Percentiles rank a stretch among this genome's conserved stretches.
Conservation (phyloP, 92 coral and sea anemone species). For the Anthopleura xanthogrammica region DNA sequence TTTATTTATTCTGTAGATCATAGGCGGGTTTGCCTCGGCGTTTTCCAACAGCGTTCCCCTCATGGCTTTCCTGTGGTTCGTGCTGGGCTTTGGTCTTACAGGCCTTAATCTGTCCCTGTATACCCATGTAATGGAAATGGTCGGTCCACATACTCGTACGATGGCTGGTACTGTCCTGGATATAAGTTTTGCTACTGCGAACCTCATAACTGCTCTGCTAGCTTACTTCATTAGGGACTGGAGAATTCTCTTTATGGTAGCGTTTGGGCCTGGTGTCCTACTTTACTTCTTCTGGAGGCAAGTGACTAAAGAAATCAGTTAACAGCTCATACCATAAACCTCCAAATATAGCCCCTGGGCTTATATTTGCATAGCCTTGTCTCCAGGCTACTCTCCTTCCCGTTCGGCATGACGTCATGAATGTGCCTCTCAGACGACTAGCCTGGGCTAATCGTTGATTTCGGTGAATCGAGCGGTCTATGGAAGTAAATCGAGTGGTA, state of each 20-base stretch:
- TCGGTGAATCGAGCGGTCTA: too few species aligned
- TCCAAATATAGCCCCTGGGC: too few species aligned
- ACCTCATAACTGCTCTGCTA: conserved; percentile 32
- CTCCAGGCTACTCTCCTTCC: too few species aligned
- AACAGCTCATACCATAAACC: too few species aligned
- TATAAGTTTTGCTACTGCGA: conserved; percentile 47
- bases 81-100: conserved; percentile 36
- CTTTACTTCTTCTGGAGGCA: conserved; percentile 49
- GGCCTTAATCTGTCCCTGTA: conserved; percentile 37
- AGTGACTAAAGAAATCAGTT: background rate
- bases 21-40: conserved; percentile 38
- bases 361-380: too few species aligned
- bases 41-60: conserved; percentile 53
- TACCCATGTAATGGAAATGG: conserved; percentile 55
- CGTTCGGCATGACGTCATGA: too few species aligned
- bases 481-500: too few species aligned
- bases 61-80: conserved; percentile 52
- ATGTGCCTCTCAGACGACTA: too few species aligned
- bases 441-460: too few species aligned
- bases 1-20: background rate
- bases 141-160: conserved; percentile 55
- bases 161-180: conserved; percentile 49
- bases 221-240: conserved; percentile 66
- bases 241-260: conserved; percentile 46
- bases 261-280: conserved; percentile 42